Base-by-base conservation (phyloP, 2,797 vertebrate genomes). In the Neosilurus hyrtlii region DNA sequence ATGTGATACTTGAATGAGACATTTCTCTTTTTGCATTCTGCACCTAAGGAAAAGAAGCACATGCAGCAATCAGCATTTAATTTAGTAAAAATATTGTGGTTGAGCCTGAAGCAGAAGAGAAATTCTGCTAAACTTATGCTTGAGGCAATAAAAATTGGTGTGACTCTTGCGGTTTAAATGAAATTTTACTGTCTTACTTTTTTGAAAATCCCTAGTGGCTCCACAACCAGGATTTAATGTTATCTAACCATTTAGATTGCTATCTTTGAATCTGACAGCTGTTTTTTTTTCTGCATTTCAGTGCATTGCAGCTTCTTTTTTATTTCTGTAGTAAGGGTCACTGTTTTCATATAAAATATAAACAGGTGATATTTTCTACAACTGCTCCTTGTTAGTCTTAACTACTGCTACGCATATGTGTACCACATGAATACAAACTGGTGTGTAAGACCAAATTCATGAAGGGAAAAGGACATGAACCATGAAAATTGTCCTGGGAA, bases 211-310 rank as follows among this genome's bases (percentile, higher is more conserved):
- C 43, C 61, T 16, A 52, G 43, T 26, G 76, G 63, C 61, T 52
- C n/a, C 16, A 65, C 61, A 51, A n/a, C 61, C 8, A 5, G 43
- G 43, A 15, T 65, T 78, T 49, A 75, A 22, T 75, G 72, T 30
- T 35, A 78, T n/a, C 43, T 26, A 26, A 78, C 76, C 26, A 51
- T 65, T 78, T 26, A 78, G 24, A 65, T 61, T 65, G 52, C 30
- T 78, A 59, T 61, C 65, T 18, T 78, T 65, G 59, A 78, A 76
- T 61, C 59, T 61, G 73, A 61, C 56, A 37, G 30, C 59, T 65
- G 43, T 51, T 63, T 43, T 43, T 43, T 43, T 62, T 22, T 62
- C 57, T 49, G 74, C 57, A 24, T 63, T 63, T 78, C 43, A 65
- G 35, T 49, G 22, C 59, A 16, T 51, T 77, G 14, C 11, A 26